Evolutionary conservation across 2,113 vertebrate species (phyloP), one percentile per base, ranked within the genome.

Genomic region (Polyodon spathula): DNA sequence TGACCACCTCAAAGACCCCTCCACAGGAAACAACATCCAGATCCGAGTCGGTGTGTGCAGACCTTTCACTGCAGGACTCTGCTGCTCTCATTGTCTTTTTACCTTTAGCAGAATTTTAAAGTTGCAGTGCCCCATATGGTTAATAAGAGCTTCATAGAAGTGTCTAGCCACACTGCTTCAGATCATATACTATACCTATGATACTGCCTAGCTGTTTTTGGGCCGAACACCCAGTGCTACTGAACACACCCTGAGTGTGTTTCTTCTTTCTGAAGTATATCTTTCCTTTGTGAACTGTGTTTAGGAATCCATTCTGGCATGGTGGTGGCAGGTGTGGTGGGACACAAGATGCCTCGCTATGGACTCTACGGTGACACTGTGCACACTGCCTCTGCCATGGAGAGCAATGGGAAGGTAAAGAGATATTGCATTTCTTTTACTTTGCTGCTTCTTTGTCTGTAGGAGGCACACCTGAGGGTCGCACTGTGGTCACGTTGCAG

Each of bases 261-360:
- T 5, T 8, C 11, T 9, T 5, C 4, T 12, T 37, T 44, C 39
- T 27, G 27, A 27, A 54, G 7, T 54, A 38, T 15, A 2, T 56
- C 1, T 27, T 27, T 27, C 27, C 27, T 27, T 27, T 27, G 27
- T 27, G 2, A 27, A 27, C 27, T 27, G 40, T 43, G 38, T 38
- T 63, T 63, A 88, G 85, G 83, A 15, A 84, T 86, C 65, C 85
- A 86, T 71, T 86, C 82, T 27, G 84, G 83, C 37, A 88, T 85
- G 83, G 82, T 86, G 7, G 82, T 86, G 4, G 84, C 83, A 6
- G 82, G 82, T 6, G 82, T 86, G 40, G 82, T 86, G 5, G 83
- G 83, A 37, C 84, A 86, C 51, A 86, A 84, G 65, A 88, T 88
- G 82, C 84, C 84, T 14, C 81, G 83, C 2, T 86, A 86, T 4